Conservation (phyloP, 2,888 invertebrate species). For the Blastobasis lacticolella region DNA sequence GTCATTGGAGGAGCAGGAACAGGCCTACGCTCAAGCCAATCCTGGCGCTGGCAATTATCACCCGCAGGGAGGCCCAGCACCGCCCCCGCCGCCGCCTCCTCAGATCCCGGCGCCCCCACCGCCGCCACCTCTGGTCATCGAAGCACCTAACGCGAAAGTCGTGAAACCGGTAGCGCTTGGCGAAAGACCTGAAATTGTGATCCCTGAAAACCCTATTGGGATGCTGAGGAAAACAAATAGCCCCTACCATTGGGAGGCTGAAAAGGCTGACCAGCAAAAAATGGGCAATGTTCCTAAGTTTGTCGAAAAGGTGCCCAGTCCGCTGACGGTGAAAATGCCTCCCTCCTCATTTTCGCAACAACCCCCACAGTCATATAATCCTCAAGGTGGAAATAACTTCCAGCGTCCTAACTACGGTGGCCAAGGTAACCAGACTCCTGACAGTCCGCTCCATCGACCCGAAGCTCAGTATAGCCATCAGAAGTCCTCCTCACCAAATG, state of each 20-base stretch:
- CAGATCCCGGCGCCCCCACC: slow-evolving; percentile 69
- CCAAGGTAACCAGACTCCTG: slow-evolving; percentile 47
- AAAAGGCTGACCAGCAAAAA: slow-evolving; percentile 71
- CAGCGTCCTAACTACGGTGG: slow-evolving; percentile 35
- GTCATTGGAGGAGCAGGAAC: slow-evolving; percentile 75
- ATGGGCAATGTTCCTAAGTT: slow-evolving; percentile 65
- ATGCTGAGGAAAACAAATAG: slow-evolving; percentile 80
- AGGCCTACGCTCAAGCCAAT: slow-evolving; percentile 37
- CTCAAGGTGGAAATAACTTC: slow-evolving; percentile 40
- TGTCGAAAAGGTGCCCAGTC: slow-evolving; percentile 61
- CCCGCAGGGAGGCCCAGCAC: slow-evolving; percentile 50
- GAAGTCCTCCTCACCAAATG: slow-evolving; percentile 44
- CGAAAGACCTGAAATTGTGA: slow-evolving; percentile 82
- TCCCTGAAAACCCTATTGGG: slow-evolving; percentile 82
- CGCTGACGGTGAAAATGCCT: slow-evolving; percentile 61
- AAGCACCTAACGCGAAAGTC: slow-evolving; percentile 59
- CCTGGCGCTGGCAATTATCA: slow-evolving; percentile 34
- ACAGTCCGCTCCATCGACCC: slow-evolving; percentile 64
- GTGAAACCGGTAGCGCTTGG: slow-evolving; percentile 72
- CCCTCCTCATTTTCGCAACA: slow-evolving; percentile 55
- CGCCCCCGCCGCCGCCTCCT: slow-evolving; percentile 66
- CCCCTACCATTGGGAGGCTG: slow-evolving; percentile 77
- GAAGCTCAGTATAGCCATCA: slow-evolving; percentile 64
- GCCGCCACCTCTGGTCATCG: slow-evolving; percentile 76
- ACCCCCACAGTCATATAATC: slow-evolving; percentile 51